Conservation (phyloP, 1,140 invertebrate species). For the Stegodyphus mimosarum region DNA sequence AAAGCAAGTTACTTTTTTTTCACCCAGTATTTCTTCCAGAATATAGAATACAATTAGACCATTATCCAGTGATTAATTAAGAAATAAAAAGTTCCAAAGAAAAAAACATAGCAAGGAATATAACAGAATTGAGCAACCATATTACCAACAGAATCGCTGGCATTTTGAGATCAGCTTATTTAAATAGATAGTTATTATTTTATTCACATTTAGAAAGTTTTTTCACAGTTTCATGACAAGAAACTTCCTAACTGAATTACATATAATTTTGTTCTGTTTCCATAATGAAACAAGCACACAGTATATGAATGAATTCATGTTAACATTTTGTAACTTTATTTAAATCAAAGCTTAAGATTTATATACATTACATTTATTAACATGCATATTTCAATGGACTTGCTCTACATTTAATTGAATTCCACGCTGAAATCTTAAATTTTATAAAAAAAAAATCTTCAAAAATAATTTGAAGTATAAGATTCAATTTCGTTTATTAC, state of each 20-base stretch:
- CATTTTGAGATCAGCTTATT: neutral
- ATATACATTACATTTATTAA: too few relatives aligned
- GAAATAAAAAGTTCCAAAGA: slow-evolving; percentile 8
- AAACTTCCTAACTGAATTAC: neutral
- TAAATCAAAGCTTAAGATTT: neutral
- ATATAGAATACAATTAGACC: slow-evolving; percentile 7
- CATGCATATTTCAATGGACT: too few relatives aligned
- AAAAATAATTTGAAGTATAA: too few relatives aligned
- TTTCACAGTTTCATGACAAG: neutral
- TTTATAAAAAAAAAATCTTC: too few relatives aligned
- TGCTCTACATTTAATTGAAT: too few relatives aligned
- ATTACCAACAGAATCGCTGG: slow-evolving; percentile 35
- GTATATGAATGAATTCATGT: neutral
- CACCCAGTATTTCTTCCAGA: neutral
- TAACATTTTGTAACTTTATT: neutral
- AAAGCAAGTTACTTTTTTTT: slow-evolving; percentile 4
- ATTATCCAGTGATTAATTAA: slow-evolving; percentile 1
- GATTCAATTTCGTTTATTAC: too few relatives aligned
- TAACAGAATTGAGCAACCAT: slow-evolving; percentile 17
- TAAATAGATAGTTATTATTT: neutral
- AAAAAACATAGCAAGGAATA: neutral
- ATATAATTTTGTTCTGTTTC: neutral
- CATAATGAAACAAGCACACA: neutral
- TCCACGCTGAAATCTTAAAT: too few relatives aligned
- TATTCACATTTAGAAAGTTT: neutral